A percentile compares a stretch with the other conserved stretches of the same genome.
These are phyloP conservation scores for Orgyia antiqua DNA, from an alignment of 2,888 invertebrate genomes.

Conservation along the genomic window DNA sequence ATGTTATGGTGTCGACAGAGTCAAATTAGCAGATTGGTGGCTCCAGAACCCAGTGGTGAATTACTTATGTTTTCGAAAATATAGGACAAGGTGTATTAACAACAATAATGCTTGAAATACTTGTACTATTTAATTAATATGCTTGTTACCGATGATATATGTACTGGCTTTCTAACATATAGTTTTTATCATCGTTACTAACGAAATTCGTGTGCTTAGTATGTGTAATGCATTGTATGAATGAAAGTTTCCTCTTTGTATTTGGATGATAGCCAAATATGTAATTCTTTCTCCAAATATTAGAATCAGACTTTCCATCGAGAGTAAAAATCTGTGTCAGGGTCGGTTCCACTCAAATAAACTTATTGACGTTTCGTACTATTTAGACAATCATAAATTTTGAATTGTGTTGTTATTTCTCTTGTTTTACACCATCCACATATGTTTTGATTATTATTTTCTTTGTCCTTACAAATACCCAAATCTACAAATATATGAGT, in stretches of 20 bases:
- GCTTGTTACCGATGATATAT: constrained; percentile 20
- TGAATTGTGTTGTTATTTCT: too few relatives aligned
- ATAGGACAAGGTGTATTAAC: too few relatives aligned
- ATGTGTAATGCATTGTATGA: too few relatives aligned
- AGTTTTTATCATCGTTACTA: too few relatives aligned
- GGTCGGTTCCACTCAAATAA: constrained; percentile 42
- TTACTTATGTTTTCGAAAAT: too few relatives aligned
- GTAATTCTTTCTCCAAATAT: constrained; percentile 50
- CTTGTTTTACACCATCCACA: too few relatives aligned
- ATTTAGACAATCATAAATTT: constrained; percentile 49
- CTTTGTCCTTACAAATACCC: too few relatives aligned
- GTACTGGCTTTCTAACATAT: too few relatives aligned
- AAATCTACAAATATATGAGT: too few relatives aligned
- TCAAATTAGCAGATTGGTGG: constrained; percentile 82
- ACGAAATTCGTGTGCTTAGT: too few relatives aligned
- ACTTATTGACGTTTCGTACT: constrained; percentile 50
- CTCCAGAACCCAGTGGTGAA: constrained; percentile 79
- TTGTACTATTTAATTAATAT: not conserved
- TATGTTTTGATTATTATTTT: too few relatives aligned
- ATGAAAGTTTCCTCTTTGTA: constrained; percentile 34
- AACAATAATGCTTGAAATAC: too few relatives aligned
- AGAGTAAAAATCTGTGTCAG: constrained; percentile 49
- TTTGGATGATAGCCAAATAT: constrained; percentile 54
- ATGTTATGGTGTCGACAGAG: constrained; percentile 89
- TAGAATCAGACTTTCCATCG: constrained; percentile 34